phyloP scores from a whole-genome alignment of 2,113 vertebrate species.

The Sciurus niger region DNA sequence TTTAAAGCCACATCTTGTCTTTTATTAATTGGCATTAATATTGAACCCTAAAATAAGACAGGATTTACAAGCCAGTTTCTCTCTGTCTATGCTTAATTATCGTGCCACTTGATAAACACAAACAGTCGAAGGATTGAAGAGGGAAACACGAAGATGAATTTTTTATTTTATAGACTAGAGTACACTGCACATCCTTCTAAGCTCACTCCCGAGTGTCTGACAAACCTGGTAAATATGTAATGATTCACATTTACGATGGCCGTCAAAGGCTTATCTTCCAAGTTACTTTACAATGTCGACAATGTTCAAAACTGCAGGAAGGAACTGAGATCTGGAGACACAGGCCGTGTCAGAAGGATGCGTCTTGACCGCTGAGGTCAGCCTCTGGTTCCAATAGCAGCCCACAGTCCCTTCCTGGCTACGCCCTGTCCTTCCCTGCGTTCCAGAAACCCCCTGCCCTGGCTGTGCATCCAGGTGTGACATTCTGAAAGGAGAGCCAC shows the following conservation, averaged over 20 bases:
- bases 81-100: not conserved
- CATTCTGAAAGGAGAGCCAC: not conserved
- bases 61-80: not conserved
- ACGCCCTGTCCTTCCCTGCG: fast-evolving
- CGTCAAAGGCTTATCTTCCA: slow-evolving; percentile 39
- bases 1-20: not conserved
- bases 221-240: not conserved
- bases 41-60: not conserved
- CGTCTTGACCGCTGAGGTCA: too few relatives aligned
- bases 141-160: not conserved
- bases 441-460: not conserved
- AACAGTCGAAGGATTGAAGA: not conserved
- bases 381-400: fast-evolving
- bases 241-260: not conserved
- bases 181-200: not conserved
- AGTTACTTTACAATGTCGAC: slow-evolving; percentile 10
- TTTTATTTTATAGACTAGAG: not conserved
- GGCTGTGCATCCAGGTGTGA: not conserved
- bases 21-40: not conserved
- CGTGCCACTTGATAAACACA: not conserved
- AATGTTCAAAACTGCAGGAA: not conserved
- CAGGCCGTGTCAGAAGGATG: not conserved
- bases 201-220: not conserved
- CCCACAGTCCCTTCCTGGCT: too few relatives aligned
- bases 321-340: not conserved